Conservation (phyloP, 2,797 vertebrate genomes). For the Acridotheres tristis region DNA sequence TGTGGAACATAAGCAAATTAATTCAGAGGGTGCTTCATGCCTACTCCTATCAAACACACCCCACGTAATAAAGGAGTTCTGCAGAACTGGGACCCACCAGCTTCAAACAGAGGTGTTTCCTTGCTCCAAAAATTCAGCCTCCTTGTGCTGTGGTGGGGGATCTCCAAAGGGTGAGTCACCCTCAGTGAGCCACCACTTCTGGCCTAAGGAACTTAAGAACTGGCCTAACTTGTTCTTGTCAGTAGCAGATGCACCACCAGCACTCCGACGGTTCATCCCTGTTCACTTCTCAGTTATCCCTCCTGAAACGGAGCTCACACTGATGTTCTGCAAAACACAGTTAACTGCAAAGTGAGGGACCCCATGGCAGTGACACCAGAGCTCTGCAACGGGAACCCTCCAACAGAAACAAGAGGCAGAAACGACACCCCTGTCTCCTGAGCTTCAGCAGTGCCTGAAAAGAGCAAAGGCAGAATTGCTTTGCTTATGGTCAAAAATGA, state of each 20-base stretch:
- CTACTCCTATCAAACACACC: background rate
- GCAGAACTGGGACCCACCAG: background rate
- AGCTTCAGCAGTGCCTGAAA: conserved; percentile 35
- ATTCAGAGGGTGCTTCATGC: background rate
- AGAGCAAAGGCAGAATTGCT: conserved; percentile 1
- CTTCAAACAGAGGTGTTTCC: background rate
- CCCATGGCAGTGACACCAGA: background rate
- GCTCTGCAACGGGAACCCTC: background rate
- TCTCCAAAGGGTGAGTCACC: background rate
- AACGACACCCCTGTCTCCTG: background rate
- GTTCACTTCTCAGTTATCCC: background rate
- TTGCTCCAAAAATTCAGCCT: background rate
- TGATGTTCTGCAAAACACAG: background rate
- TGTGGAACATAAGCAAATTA: background rate
- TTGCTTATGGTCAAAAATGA: conserved; percentile 7
- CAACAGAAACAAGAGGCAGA: background rate
- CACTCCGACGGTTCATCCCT: background rate
- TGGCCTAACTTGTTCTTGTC: background rate
- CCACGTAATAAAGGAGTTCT: background rate
- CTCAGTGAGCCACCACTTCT: background rate
- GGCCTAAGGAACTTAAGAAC: background rate
- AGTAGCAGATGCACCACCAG: background rate
- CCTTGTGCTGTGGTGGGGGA: background rate
- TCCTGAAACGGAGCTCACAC: background rate
- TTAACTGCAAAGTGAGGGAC: background rate